Base-by-base conservation (phyloP, 2,113 vertebrate genomes). In the Telmatochromis brachygnathus region DNA sequence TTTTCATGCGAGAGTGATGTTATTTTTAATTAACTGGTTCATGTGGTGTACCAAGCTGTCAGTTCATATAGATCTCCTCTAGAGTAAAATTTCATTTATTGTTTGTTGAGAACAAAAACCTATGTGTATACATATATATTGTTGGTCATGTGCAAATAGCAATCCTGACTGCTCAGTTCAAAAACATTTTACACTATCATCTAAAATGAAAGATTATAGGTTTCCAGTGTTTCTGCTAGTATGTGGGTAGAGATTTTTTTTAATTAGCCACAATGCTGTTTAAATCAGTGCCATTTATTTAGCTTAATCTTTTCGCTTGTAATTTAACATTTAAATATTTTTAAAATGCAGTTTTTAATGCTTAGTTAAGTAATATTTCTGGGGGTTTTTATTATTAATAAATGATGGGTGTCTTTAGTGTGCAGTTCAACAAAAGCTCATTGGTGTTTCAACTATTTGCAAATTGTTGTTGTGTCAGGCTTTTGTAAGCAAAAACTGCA, bases 1-100 rank as follows among this genome's bases (percentile, higher is more conserved):
- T 84, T 86, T 84, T 17, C 13, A 26, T 89, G 82, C 45, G 92
- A 92, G 86, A 87, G 91, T 92, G 91, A 82, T 84, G 79, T 83
- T 85, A 68, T 85, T 89, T 90, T 81, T 85, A 58, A 91, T 88
- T 85, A 85, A 88, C 85, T 81, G 82, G 11, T 79, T 65, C 73
- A 82, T 90, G 21, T 15, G 37, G 30, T 77, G 60, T 47, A 62
- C 30, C 53, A 70, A 80, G 23, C 45, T 87, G 68, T 91, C 79
- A 89, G 87, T 79, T 79, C 87, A 90, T 45, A 58, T 42, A 83
- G 65, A 86, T 91, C 88, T 86, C 70, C 83, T 73, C 26, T 39
- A 87, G 75, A 84, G 60, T 47, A 7, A 11, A 62, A 77, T 77
- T 84, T 68, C 7, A 19, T 84, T 85, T 84, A 55, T 17, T 35